Base-by-base conservation (phyloP, 1,140 invertebrate species). In the Andricus grossulariae region DNA sequence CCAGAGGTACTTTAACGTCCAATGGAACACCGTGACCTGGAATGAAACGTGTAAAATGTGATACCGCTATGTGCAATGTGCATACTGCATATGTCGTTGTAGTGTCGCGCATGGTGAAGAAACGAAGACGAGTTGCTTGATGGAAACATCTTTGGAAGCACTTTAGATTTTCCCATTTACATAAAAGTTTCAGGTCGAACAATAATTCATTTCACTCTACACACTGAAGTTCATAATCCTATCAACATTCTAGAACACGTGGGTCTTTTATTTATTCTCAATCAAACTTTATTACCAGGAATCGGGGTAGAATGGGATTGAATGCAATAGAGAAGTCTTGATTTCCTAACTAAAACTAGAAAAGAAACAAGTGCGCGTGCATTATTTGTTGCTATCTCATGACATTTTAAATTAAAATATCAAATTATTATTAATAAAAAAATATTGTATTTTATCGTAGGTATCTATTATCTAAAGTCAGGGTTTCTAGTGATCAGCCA, bases 201-300 rank as follows among this genome's bases (percentile, higher is more conserved):
- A 66, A 66, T 66, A 66, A 66, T 66, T 66, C 15, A 66, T 66
- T 66, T 66, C 57, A 66, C 57, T 66, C 39, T 39, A 39, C 39
- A 66, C 57, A 66, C 32, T 39, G 15, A 5, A 39, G 25, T 4
- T 3, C 60, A 39, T 66, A 66, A 66, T 66, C 60, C 15, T 66
- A 66, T 66, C 45, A 66, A 16, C 13, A 66, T 32, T 60, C 25
- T 60, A 32, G 25, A 60, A 66, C 3, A 32, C 12, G 0, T 8
- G 39, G 39, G 8, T 39, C 16, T n/a, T 66, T 66, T 16, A n/a
- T 45, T 39, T 16, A n/a, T 10, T 66, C 13, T 39, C 5, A 66
- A 39, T 66, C 39, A 11, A 45, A 45, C 39, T 45, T 45, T 45
- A 45, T 45, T 8, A 8, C 39, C 6, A 45, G 39, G 39, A 45